Percentiles rank a stretch among this genome's conserved stretches.
These are phyloP conservation scores for Paedocypris sp. DNA, from an alignment of 2,113 vertebrate species.

Conservation along the genomic window DNA sequence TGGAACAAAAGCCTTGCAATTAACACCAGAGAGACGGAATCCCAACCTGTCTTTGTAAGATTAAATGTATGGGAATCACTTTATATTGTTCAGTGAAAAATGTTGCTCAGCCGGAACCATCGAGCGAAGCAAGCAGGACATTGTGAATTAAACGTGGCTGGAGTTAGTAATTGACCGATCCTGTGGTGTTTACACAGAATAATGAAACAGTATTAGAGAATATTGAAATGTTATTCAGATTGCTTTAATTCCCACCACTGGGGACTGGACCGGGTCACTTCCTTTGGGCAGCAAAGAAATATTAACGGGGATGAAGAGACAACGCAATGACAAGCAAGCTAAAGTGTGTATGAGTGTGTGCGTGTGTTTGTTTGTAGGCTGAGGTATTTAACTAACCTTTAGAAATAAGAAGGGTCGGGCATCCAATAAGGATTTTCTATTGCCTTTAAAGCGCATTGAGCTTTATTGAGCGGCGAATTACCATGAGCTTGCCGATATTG, in stretches of 20 bases:
- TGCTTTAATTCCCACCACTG: neutral
- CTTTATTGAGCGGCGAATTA: slow-evolving; percentile 40
- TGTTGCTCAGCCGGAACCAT: neutral
- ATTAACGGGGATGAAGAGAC: slow-evolving; percentile 68
- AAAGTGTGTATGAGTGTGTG: neutral
- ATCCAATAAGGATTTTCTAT: slow-evolving; percentile 49
- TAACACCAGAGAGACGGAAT: slow-evolving; percentile 1
- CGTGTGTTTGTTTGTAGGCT: slow-evolving; percentile 34
- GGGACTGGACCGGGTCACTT: slow-evolving; percentile 3
- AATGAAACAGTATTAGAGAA: slow-evolving; percentile 4
- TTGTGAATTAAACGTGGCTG: neutral
- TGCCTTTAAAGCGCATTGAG: slow-evolving; percentile 45
- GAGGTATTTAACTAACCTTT: slow-evolving; percentile 55
- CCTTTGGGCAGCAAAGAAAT: slow-evolving; percentile 69
- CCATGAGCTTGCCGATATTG: slow-evolving; percentile 25
- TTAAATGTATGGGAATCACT: slow-evolving; percentile 16
- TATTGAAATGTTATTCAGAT: neutral
- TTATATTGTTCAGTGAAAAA: neutral
- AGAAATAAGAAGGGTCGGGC: slow-evolving; percentile 27
- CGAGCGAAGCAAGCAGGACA: neutral
- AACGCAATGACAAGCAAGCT: slow-evolving; percentile 41
- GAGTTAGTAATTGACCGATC: neutral
- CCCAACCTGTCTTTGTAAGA: slow-evolving; percentile 2
- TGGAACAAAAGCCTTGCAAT: slow-evolving; percentile 10
- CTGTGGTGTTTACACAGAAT: neutral